phyloP scores from a whole-genome alignment of 2,113 vertebrate species.

The Brachionichthys hirsutus region DNA sequence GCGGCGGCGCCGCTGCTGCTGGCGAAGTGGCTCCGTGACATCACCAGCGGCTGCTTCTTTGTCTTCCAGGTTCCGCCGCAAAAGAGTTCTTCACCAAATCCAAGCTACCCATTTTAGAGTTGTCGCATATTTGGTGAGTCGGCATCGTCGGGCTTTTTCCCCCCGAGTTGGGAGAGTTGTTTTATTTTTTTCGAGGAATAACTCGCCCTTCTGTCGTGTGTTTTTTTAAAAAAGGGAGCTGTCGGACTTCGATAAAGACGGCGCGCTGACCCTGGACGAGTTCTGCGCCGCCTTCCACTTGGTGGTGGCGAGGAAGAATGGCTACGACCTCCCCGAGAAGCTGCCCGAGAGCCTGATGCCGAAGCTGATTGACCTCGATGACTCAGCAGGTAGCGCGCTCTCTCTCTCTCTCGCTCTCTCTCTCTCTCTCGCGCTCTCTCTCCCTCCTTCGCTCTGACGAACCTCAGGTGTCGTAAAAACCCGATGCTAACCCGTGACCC shows the following conservation, averaged over 20 bases:
- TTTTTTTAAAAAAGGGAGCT: conserved; percentile 88
- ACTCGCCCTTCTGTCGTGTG: conserved; percentile 1
- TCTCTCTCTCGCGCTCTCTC: conserved; percentile 1
- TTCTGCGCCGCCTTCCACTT: conserved; percentile 99
- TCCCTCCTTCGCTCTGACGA: neutral
- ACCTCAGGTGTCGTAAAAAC: conserved; percentile 9
- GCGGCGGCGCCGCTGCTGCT: too few species aligned
- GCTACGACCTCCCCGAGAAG: conserved; percentile 98
- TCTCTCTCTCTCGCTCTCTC: neutral
- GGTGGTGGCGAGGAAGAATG: conserved; percentile 97
- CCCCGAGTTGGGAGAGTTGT: neutral
- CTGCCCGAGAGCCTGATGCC: conserved; percentile 99
- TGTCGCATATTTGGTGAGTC: conserved; percentile 99
- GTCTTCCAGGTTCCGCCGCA: conserved; percentile 88
- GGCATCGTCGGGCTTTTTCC: neutral
- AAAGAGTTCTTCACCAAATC: conserved; percentile 99
- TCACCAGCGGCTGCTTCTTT: neutral
- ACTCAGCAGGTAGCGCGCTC: conserved; percentile 85
- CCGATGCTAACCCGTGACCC: conserved; percentile 1
- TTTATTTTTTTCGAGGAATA: too few species aligned
- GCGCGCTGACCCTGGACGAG: conserved; percentile 95
- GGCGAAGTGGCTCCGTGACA: neutral
- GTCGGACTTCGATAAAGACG: conserved; percentile 99
- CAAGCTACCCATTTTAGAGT: conserved; percentile 97
- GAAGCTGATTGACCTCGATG: conserved; percentile 98